Evolutionary conservation across 2,797 vertebrate species (phyloP).

Genomic region (Trachurus trachurus): DNA sequence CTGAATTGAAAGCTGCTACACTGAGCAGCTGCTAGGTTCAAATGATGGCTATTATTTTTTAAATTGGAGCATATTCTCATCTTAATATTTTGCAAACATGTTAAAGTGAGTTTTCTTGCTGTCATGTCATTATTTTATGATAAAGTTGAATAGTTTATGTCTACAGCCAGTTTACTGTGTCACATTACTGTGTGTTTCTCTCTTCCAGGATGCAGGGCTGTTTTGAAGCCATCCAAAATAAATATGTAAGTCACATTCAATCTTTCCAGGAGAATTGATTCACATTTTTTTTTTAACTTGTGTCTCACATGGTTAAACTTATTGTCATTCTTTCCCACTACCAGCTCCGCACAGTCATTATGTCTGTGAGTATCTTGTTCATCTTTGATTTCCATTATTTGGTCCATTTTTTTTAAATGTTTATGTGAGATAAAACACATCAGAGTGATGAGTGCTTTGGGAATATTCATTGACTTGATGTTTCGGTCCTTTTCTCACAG

Average conservation of each 20-base stretch:
- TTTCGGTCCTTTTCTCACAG: slow-evolving; percentile 79
- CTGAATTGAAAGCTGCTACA: too few relatives aligned
- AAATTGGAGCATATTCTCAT: neutral
- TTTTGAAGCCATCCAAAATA: slow-evolving; percentile 95
- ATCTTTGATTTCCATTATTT: neutral
- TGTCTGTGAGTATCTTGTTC: slow-evolving; percentile 91
- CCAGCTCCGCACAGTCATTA: slow-evolving; percentile 91
- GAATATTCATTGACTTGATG: slow-evolving; percentile 19
- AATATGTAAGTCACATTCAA: slow-evolving; percentile 91
- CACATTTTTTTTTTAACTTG: neutral
- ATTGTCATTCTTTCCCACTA: slow-evolving; percentile 14
- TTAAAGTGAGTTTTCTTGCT: too few relatives aligned
- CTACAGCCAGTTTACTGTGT: neutral
- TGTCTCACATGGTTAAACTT: slow-evolving; percentile 5
- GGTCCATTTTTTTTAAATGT: slow-evolving; percentile 5
- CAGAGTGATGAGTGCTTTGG: neutral
- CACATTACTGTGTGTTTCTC: slow-evolving; percentile 12
- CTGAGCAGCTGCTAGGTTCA: too few relatives aligned
- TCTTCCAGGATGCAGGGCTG: slow-evolving; percentile 94
- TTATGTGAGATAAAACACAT: neutral
- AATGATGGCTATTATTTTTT: too few relatives aligned
- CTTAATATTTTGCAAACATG: neutral
- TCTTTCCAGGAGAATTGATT: neutral
- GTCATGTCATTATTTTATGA: too few relatives aligned
- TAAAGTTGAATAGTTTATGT: too few relatives aligned